Conservation (phyloP, 2,113 vertebrate genomes). For the Charina bottae region DNA sequence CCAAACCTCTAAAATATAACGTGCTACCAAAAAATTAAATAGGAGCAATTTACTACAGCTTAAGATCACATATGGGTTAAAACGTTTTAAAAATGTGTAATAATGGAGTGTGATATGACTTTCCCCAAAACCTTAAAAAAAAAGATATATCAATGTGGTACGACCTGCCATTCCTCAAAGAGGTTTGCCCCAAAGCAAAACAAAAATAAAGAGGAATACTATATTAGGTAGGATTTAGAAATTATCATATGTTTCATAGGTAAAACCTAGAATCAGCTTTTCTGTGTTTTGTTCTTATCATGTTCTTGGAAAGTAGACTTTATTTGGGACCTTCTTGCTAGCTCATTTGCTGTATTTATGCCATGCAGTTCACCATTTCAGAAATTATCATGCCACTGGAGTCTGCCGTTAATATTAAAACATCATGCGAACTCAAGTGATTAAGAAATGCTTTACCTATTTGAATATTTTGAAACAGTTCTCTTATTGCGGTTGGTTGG, state of each 20-base stretch:
- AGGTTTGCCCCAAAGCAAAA: conserved; percentile 53
- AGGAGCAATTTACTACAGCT: conserved; percentile 46
- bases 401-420: conserved; percentile 74
- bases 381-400: conserved; percentile 87
- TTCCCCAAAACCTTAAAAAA: conserved; percentile 69
- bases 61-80: conserved; percentile 69
- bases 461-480: conserved; percentile 66
- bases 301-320: conserved; percentile 59
- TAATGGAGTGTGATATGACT: conserved; percentile 77
- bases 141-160: conserved; percentile 61
- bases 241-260: not conserved
- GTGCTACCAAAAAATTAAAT: conserved; percentile 75
- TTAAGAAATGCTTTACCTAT: conserved; percentile 67
- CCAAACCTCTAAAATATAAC: conserved; percentile 74
- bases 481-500: conserved; percentile 79
- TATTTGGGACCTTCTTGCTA: conserved; percentile 73
- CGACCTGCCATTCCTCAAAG: conserved; percentile 60
- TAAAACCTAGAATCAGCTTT: conserved; percentile 39
- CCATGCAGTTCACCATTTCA: conserved; percentile 90
- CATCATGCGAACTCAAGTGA: conserved; percentile 77
- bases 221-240: conserved; percentile 42
- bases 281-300: conserved; percentile 21
- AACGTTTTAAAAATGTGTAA: conserved; percentile 74
- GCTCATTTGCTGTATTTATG: conserved; percentile 76
- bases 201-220: conserved; percentile 27